Evolutionary conservation across 2,888 invertebrate genomes (phyloP).

Genomic region (Eucriotettix oculatus): DNA sequence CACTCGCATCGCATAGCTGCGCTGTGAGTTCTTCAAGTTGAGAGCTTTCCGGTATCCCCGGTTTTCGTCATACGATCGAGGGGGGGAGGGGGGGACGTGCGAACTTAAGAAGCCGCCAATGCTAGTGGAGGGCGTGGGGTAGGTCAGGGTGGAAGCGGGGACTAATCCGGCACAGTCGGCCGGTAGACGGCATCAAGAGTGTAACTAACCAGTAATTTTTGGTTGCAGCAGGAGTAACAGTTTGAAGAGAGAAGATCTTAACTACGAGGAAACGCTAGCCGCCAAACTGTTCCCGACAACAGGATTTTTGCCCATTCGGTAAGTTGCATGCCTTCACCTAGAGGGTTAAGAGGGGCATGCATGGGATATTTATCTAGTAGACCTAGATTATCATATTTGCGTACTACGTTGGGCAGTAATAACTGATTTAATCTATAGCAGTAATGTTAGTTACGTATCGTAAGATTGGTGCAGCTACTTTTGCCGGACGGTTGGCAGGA

Average conservation of each 20-base stretch:
- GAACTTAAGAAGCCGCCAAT: neutral
- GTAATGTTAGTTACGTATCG: too few species aligned
- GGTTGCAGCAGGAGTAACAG: neutral
- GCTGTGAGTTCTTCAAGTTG: too few species aligned
- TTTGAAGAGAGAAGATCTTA: neutral
- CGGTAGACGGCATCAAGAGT: neutral
- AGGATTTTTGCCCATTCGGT: neutral
- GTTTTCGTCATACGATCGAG: too few species aligned
- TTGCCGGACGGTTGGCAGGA: too few species aligned
- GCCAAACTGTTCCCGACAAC: neutral
- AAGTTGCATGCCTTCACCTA: neutral
- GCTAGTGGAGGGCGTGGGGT: neutral
- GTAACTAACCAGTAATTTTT: neutral
- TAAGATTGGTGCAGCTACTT: too few species aligned
- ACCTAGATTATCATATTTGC: too few species aligned
- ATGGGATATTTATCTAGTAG: too few species aligned
- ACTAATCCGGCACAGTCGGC: neutral
- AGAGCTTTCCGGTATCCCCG: too few species aligned
- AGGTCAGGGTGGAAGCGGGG: neutral
- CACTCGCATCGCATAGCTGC: too few species aligned
- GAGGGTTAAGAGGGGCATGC: too few species aligned
- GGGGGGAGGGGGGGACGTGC: neutral
- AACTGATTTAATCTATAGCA: too few species aligned
- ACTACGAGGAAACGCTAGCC: neutral
- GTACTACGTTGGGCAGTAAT: too few species aligned